Base-by-base conservation (phyloP, 2,113 vertebrate genomes). In the Forbesichthys agassizii region DNA sequence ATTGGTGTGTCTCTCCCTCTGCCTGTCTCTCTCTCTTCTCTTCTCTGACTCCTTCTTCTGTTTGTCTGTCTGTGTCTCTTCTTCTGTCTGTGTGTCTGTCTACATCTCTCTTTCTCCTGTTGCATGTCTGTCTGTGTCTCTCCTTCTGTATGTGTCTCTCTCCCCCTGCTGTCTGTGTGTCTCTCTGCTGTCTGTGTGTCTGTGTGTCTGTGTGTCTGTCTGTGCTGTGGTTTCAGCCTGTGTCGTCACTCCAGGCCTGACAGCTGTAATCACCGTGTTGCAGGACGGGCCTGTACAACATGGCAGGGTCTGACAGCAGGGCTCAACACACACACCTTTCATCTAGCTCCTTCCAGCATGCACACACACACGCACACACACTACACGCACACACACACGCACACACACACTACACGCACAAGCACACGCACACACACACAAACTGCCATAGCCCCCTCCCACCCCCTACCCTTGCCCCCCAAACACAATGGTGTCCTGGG, bases 191-290 rank as follows among this genome's bases (percentile, higher is more conserved):
- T 42, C 42, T 60, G 63, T 59, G 62, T 11, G 42, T 62, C 61
- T 49, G 36, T 46, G 54, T 58, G 36, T 11, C 65, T 48, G 7
- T 48, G 9, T 11, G n/a, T 10, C 47, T 11, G n/a, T 48, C 74
- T 86, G 76, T 65, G 81, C 85, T 88, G 85, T 80, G 82, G 85
- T 90, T 89, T 87, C 86, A 88, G 69, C 53, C 71, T 80, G 59
- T 90, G 88, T 90, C 88, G 88, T 90, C 90, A 90, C 89, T 88
- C 88, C 85, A 89, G 76, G 88, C 86, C 86, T 77, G 88, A 89
- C 89, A 89, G 86, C 87, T 88, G 87, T 88, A 90, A 90, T 89
- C 88, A 91, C 86, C 75, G 80, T 84, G 88, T 79, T 78, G 83
- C 88, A 85, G 85, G 71, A 83, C 87, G 80, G 75, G 87, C 80